Percentiles rank a stretch among this genome's conserved stretches.
phyloP scores from a whole-genome alignment of 2,888 invertebrate genomes.

The Temnothorax ravouxi region DNA sequence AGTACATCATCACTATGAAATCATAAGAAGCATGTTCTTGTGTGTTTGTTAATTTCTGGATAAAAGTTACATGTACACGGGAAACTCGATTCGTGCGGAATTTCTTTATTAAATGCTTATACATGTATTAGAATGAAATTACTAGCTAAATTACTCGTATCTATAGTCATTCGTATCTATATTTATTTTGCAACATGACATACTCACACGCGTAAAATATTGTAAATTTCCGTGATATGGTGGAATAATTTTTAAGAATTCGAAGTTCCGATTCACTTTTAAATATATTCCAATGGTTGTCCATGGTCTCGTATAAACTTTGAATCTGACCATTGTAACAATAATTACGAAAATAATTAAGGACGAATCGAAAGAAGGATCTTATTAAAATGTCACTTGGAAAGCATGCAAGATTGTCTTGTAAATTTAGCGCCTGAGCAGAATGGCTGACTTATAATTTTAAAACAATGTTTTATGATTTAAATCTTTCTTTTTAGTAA shows the following conservation, averaged over 20 bases:
- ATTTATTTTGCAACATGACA: neutral
- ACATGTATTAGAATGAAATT: too few species aligned
- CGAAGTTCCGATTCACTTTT: neutral
- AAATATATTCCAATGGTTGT: slow-evolving; percentile 42
- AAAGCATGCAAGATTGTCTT: neutral
- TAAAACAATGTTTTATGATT: too few species aligned
- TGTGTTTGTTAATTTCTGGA: too few species aligned
- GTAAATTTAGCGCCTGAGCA: neutral
- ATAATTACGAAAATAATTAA: neutral
- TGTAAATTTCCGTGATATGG: neutral
- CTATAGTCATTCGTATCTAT: too few species aligned
- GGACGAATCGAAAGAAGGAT: neutral
- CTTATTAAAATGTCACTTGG: neutral
- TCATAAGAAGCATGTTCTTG: too few species aligned
- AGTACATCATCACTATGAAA: neutral
- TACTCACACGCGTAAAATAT: slow-evolving; percentile 8
- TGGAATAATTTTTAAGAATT: slow-evolving; percentile 22
- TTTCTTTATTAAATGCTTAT: too few species aligned
- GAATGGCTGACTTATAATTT: too few species aligned
- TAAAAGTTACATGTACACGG: too few species aligned
- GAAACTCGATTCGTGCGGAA: too few species aligned
- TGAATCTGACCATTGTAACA: neutral
- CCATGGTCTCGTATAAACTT: slow-evolving; percentile 5
- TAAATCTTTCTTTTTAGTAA: too few species aligned
- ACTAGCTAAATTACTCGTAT: too few species aligned